Conservation (phyloP, 1,140 invertebrate species). For the Listronotus bonariensis region DNA sequence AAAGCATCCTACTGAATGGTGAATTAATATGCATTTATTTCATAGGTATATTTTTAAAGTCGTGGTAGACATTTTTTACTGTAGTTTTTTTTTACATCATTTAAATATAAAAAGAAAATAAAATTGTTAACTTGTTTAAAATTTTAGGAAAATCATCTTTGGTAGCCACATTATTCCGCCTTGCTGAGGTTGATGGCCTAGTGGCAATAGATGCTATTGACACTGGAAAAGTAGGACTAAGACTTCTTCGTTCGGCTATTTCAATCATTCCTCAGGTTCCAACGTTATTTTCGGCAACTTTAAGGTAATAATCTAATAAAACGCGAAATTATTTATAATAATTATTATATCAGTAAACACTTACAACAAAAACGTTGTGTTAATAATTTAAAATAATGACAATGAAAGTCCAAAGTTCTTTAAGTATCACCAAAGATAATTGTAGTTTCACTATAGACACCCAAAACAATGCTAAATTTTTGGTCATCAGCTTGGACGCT, state of each 20-base stretch:
- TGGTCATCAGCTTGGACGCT: no score
- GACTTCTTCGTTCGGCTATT: constrained; percentile 63
- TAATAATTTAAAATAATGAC: no score
- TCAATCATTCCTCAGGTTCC: constrained; percentile 53
- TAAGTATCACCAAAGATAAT: no score
- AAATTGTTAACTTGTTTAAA: neutral
- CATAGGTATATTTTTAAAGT: no score
- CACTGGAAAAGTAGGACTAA: constrained; percentile 64
- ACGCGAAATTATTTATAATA: neutral
- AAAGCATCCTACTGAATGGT: no score
- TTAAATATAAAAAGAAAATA: neutral
- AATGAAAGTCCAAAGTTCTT: no score
- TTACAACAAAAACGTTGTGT: no score
- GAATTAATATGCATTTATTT: no score
- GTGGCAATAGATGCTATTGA: constrained; percentile 69
- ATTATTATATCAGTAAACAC: neutral
- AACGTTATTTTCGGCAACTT: constrained; percentile 34
- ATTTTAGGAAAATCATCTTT: constrained; percentile 77
- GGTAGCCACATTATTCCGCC: constrained; percentile 70
- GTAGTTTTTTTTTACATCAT: no score
- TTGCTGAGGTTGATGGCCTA: constrained; percentile 60
- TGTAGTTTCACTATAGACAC: no score
- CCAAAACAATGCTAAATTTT: no score
- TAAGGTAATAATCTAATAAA: constrained; percentile 10
- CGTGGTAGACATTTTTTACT: no score